These are phyloP conservation scores for Anhinga rufa DNA, from an alignment of 2,113 vertebrate species.

Conservation along the genomic window DNA sequence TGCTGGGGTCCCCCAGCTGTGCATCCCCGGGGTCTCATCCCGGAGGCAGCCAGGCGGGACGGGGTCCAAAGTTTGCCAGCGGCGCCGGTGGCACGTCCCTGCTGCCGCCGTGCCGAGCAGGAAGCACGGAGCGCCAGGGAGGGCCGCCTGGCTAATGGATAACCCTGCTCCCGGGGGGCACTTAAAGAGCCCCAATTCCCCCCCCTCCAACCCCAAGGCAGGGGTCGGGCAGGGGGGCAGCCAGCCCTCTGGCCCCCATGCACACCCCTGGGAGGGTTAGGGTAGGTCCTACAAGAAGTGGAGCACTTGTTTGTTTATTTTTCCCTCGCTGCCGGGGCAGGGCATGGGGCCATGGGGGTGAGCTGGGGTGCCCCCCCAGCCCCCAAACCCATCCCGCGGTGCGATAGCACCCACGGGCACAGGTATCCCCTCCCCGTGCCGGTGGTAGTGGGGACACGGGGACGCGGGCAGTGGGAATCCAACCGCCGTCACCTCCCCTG, in stretches of 20 bases:
- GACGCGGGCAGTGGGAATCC: not conserved
- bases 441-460: accelerated
- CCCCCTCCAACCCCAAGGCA: accelerated
- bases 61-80: not conserved
- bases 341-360: not conserved
- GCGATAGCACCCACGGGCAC: accelerated
- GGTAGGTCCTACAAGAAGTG: not conserved
- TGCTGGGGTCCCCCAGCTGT: accelerated
- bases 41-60: not conserved
- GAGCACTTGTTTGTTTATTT: not conserved
- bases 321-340: not conserved
- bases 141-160: conserved; percentile 9
- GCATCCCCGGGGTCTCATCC: accelerated
- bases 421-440: not conserved
- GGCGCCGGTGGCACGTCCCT: not conserved
- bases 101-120: not conserved
- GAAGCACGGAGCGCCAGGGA: not conserved
- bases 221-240: not conserved
- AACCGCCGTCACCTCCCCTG: not conserved
- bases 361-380: too few relatives aligned
- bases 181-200: not conserved
- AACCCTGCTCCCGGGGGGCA: not conserved
- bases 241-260: accelerated
- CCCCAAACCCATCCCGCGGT: too few relatives aligned
- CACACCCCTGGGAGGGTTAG: not conserved